phyloP scores from a whole-genome alignment of 2,113 vertebrate genomes.

The Marmota flaviventris region DNA sequence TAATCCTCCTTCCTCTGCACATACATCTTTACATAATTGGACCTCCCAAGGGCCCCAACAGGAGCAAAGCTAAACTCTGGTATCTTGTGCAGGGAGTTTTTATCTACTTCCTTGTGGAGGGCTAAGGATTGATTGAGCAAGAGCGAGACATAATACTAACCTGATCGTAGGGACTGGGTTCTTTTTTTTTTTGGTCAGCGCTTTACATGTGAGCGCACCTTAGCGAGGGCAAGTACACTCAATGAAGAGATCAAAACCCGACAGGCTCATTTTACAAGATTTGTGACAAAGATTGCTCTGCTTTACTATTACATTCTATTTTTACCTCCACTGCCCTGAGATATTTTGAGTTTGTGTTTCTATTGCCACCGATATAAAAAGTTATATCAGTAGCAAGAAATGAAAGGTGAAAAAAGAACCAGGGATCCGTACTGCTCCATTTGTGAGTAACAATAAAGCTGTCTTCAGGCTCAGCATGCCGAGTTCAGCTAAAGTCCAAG shows the following conservation, averaged over 20 bases:
- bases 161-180: background rate
- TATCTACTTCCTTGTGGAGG: background rate
- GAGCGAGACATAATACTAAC: background rate
- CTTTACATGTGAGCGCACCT: background rate
- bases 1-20: too few species aligned
- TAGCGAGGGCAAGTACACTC: background rate
- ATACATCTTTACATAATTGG: background rate
- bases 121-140: background rate
- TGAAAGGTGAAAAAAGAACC: conserved; percentile 59
- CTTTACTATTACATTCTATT: conserved; percentile 58
- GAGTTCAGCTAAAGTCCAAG: conserved; percentile 4
- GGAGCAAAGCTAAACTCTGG: background rate
- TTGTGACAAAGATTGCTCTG: background rate
- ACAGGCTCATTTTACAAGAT: background rate
- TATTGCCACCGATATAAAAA: conserved; percentile 64
- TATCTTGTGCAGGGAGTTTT: too few species aligned
- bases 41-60: rapidly evolving
- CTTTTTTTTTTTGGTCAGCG: background rate
- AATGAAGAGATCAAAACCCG: conserved; percentile 35
- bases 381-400: conserved; percentile 62
- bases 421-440: background rate
- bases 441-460: conserved; percentile 19
- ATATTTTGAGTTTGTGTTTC: conserved; percentile 76
- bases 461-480: background rate
- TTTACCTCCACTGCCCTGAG: conserved; percentile 69